Evolutionary conservation across 2,113 vertebrate genomes (phyloP), one percentile per base, ranked within the genome.

Genomic region (Daboia siamensis): DNA sequence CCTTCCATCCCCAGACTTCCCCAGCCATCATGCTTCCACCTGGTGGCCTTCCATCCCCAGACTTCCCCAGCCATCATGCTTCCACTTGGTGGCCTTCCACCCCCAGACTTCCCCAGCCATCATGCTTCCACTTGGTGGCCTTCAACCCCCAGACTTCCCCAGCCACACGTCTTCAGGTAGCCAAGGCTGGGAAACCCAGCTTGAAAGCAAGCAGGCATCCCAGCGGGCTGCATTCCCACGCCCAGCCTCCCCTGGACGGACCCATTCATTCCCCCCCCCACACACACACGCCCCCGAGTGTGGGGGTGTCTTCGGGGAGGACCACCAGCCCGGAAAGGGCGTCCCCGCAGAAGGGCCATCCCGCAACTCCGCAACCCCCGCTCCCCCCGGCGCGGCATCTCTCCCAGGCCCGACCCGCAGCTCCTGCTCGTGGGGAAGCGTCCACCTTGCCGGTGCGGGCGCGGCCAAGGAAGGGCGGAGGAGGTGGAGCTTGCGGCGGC

Each of bases 401-500:
- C 48, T 51, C 7, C 3, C 44, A 26, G 46, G 21, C 33, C 44
- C 21, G 3, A 20, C 74, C 84, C 7, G 21, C 44, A 39, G 21
- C 33, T 7, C 1, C 44, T 21, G 39, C 80, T 46, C 39, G 33
- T 12, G 44, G 44, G 11, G 84, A 86, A 87, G 46, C 69, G 1
- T 23, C 80, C 55, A 44, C 33, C n/a, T n/a, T 21, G 56, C 56
- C 85, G 69, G 59, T 90, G 69, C 94, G 51, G 26, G 33, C 87
- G 3, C 92, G 94, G 92, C 96, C 97, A 96, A 96, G 97, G 95
- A 94, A 91, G 48, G 89, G 57, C 59, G 87, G 93, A 80, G 12
- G 54, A 93, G 97, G 97, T 52, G 97, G 96, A 93, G 96, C 94
- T 61, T 92, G 92, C 51, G 10, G 54, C 59, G 13, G 0, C n/a